Conservation (phyloP, 2,797 vertebrate genomes). For the Acanthornis magna region DNA sequence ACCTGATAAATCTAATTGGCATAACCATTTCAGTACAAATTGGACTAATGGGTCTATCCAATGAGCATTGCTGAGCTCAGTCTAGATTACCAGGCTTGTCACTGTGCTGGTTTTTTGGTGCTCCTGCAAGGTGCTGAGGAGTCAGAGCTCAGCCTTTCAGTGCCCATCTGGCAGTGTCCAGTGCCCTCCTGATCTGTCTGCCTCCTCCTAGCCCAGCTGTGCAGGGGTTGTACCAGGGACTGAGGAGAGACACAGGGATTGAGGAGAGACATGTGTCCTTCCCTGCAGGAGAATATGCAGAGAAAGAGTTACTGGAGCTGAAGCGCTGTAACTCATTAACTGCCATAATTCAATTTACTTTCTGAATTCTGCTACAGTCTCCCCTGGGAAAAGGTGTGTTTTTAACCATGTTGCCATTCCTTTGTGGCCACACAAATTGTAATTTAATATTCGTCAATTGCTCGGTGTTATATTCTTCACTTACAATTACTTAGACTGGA, state of each 20-base stretch:
- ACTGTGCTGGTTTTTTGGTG: rapidly evolving
- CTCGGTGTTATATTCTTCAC: neutral
- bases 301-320: neutral
- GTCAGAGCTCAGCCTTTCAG: rapidly evolving
- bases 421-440: neutral
- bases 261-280: neutral
- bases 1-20: neutral
- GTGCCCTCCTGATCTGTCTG: too few relatives aligned
- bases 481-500: neutral
- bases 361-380: neutral
- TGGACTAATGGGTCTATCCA: neutral
- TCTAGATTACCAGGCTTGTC: neutral
- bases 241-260: neutral
- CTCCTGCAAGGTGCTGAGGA: neutral
- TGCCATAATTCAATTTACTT: slow-evolving; percentile 19
- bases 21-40: neutral
- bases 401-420: neutral
- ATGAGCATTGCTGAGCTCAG: neutral
- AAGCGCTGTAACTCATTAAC: neutral
- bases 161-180: neutral
- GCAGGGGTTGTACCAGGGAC: neutral
- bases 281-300: neutral
- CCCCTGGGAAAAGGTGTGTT: neutral
- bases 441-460: slow-evolving; percentile 3
- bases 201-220: neutral